A percentile compares a stretch with the other conserved stretches of the same genome.
These are phyloP conservation scores for Macroglossus sobrinus DNA, from an alignment of 2,113 vertebrate genomes.

Conservation along the genomic window DNA sequence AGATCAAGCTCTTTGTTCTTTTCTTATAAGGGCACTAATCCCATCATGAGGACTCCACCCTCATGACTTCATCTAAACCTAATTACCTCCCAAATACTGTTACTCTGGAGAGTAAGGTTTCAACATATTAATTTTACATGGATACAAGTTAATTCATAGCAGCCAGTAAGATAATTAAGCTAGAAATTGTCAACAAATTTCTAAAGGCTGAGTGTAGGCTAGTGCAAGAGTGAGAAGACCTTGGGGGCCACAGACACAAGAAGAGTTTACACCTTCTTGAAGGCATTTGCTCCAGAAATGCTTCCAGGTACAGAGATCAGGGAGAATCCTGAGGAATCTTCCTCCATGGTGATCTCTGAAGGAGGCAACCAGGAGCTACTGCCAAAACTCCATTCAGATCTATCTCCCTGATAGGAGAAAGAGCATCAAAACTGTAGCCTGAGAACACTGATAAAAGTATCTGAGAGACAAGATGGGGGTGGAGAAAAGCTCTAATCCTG, in stretches of 20 bases:
- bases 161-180: background rate
- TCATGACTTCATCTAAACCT: background rate
- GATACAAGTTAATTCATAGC: background rate
- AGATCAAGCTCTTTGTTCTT: background rate
- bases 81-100: background rate
- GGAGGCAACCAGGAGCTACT: background rate
- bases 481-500: background rate
- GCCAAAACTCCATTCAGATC: background rate
- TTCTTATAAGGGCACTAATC: background rate
- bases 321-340: background rate
- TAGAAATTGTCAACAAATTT: background rate
- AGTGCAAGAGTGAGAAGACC: background rate
- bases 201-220: background rate
- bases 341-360: background rate
- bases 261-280: background rate
- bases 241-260: background rate
- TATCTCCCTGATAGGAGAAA: background rate
- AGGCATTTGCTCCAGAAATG: background rate
- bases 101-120: background rate
- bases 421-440: background rate
- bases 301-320: background rate
- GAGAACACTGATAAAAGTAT: background rate
- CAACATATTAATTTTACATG: background rate
- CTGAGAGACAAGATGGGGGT: background rate
- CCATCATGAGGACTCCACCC: background rate